phyloP scores from a whole-genome alignment of 2,888 invertebrate genomes.

The Myopa testacea region DNA sequence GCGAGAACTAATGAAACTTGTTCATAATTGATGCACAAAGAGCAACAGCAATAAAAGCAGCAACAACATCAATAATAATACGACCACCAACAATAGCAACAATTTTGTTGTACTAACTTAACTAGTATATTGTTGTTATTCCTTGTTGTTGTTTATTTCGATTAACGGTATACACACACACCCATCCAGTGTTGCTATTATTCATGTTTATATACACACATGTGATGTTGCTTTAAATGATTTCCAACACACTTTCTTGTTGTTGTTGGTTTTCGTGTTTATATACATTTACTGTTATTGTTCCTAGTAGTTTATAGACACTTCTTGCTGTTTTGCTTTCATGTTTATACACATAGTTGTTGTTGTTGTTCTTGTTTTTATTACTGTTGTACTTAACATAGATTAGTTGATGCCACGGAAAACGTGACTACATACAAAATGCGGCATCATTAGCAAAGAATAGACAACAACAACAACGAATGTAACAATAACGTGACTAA shows the following conservation, averaged over 20 bases:
- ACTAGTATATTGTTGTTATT: too few relatives aligned
- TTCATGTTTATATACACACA: too few relatives aligned
- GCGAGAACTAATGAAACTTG: constrained; percentile 21
- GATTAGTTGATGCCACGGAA: constrained; percentile 5
- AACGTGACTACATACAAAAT: constrained; percentile 45
- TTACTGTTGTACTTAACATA: background rate
- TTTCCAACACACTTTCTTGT: background rate
- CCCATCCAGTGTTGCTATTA: too few relatives aligned
- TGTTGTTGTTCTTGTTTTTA: background rate
- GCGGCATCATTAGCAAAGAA: constrained; percentile 39
- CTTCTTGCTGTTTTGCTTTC: background rate
- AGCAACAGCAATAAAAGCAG: background rate
- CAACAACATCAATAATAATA: background rate
- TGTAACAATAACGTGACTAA: constrained; percentile 2
- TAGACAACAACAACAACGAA: constrained; percentile 12
- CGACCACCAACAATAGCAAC: constrained; percentile 5
- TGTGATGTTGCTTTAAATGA: too few relatives aligned
- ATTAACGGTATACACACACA: too few relatives aligned
- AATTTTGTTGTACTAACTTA: background rate
- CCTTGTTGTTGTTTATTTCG: too few relatives aligned
- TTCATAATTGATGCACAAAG: constrained; percentile 9
- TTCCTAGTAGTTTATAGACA: too few relatives aligned
- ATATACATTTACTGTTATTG: background rate
- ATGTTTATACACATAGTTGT: background rate
- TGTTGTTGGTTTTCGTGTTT: background rate